phyloP scores from a whole-genome alignment of 1,140 invertebrate genomes.

The Cheumatopsyche charites region DNA sequence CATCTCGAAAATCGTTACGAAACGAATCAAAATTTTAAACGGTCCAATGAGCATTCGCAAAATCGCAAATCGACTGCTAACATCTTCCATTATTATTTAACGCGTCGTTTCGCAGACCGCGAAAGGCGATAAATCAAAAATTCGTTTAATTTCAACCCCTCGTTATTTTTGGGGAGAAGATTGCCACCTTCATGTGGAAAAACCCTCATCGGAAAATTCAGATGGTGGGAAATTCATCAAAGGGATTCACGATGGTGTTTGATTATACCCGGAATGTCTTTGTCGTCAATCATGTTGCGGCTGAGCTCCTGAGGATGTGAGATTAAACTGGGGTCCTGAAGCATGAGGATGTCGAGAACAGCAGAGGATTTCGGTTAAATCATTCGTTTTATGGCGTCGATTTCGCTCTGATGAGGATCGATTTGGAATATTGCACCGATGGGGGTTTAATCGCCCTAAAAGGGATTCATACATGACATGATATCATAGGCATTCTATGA shows the following conservation, averaged over 20 bases:
- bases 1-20: no score
- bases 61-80: no score
- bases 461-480: no score
- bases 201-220: no score
- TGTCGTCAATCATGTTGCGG: conserved; percentile 1
- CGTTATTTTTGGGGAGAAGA: not conserved
- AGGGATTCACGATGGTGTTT: not conserved
- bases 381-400: no score
- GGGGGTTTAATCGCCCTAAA: no score
- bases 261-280: not conserved
- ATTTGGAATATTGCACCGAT: no score
- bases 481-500: no score
- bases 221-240: not conserved
- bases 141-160: conserved; percentile 15
- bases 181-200: not conserved
- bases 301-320: not conserved
- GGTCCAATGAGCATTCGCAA: no score
- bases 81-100: conserved; percentile 1
- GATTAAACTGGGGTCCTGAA: not conserved
- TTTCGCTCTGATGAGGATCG: no score
- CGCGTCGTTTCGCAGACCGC: not conserved
- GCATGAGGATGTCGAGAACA: not conserved
- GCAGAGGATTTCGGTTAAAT: no score
- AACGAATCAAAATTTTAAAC: no score
- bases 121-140: conserved; percentile 12